Conservation (phyloP, 2,113 vertebrate genomes). For the Lates calcarifer region DNA sequence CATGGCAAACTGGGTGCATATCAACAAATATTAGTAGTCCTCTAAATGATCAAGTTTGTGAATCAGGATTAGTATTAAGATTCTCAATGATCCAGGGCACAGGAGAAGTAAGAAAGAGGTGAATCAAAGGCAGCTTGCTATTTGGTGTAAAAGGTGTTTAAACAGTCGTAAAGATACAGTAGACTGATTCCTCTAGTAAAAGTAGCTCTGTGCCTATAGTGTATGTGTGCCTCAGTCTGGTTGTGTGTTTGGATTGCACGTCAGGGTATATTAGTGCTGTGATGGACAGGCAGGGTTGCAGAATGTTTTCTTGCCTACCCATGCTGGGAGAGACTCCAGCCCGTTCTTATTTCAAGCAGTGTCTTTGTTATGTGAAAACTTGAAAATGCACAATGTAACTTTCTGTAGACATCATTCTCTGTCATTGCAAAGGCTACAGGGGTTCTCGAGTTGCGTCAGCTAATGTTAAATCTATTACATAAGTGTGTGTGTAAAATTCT, state of each 20-base stretch:
- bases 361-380: slow-evolving; percentile 11
- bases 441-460: background rate
- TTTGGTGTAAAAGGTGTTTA: background rate
- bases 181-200: slow-evolving; percentile 5
- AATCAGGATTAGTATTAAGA: slow-evolving; percentile 16
- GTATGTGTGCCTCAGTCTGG: slow-evolving; percentile 13
- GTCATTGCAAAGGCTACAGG: background rate
- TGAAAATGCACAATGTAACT: slow-evolving; percentile 17
- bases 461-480: background rate
- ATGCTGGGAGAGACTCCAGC: slow-evolving; percentile 18
- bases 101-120: background rate
- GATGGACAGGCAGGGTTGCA: slow-evolving; percentile 43
- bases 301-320: slow-evolving; percentile 36
- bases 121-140: slow-evolving; percentile 10
- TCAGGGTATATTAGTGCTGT: slow-evolving; percentile 53
- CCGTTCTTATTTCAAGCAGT: background rate
- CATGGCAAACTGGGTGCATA: background rate
- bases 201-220: slow-evolving; percentile 10
- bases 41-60: slow-evolving; percentile 17
- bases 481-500: background rate
- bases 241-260: slow-evolving; percentile 44
- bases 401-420: slow-evolving; percentile 7
- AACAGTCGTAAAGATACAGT: background rate
- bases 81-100: slow-evolving; percentile 8
- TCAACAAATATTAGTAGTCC: slow-evolving; percentile 29